Evolutionary conservation across 2,113 vertebrate species (phyloP), one percentile per base, ranked within the genome.

Genomic region (Pseudolaguvia tuberculata): DNA sequence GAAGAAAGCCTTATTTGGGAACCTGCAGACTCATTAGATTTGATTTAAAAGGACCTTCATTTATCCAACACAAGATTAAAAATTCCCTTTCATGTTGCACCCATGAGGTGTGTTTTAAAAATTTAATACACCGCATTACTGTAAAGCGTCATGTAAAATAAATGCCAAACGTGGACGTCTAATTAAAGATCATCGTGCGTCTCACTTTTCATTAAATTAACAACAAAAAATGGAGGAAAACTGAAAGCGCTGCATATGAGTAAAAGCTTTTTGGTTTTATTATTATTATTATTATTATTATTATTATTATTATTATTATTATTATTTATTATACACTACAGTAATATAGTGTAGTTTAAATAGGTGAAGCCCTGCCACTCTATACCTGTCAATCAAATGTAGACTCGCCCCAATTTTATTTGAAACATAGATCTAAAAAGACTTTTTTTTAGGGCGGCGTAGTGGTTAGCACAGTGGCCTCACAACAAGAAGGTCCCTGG

Each of bases 101-200:
- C 88, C 88, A 87, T 86, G 90, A 92, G 89, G 88, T 89, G 88
- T 86, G 83, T 88, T 91, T 91, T 87, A 88, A 90, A 91, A 90
- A 89, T 86, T 67, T 88, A 91, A 88, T 55, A 88, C 89, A 89
- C 83, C 88, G 87, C 88, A 35, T 91, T 90, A 91, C 90, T 88
- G 89, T 88, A 87, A 86, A 88, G 89, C 84, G 90, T 86, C 88
- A 86, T 88, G 84, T 87, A 87, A 88, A 89, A 90, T 87, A 86
- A 87, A 89, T 89, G 84, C 80, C 88, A 88, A 91, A 73, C 75
- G 86, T 88, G 88, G 87, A 90, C 88, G 86, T 83, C 88, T 89
- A 87, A 91, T 91, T 91, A 92, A 86, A 76, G 68, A 83, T 87
- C 80, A 79, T 78, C 57, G 84, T 80, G 85, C 85, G 83, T 81